phyloP scores from a whole-genome alignment of 92 coral and sea anemone species.

The Siderastrea radians region DNA sequence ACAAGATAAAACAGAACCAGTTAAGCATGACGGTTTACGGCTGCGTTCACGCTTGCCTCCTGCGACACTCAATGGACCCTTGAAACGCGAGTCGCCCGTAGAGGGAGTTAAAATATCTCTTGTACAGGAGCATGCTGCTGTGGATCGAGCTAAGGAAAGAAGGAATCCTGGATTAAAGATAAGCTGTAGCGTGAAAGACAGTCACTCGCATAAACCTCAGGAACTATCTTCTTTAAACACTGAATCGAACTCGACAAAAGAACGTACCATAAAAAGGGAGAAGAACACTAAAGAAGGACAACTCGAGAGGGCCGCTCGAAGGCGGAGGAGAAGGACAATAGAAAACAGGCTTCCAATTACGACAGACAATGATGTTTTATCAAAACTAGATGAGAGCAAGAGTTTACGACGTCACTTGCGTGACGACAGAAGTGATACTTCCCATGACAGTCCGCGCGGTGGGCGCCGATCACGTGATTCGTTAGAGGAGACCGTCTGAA shows the following conservation, averaged over 20 bases:
- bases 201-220: conserved; percentile 2
- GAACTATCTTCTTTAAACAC: background rate
- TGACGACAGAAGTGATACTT: background rate
- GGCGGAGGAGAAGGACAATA: conserved; percentile 20
- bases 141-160: conserved; percentile 21
- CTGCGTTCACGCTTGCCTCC: conserved; percentile 19
- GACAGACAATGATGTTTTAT: background rate
- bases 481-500: background rate
- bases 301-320: background rate
- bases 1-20: conserved; percentile 30
- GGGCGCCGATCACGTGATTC: conserved; percentile 1
- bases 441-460: background rate
- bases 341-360: background rate
- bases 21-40: conserved; percentile 19
- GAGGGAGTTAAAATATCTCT: conserved; percentile 20
- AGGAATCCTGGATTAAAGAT: conserved; percentile 12
- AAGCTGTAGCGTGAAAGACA: conserved; percentile 28
- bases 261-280: background rate
- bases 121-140: conserved; percentile 25
- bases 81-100: background rate
- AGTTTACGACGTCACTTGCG: conserved; percentile 11
- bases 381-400: conserved; percentile 1
- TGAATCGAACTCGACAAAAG: conserved; percentile 28
- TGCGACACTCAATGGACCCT: background rate
- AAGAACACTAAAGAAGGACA: background rate